These are phyloP conservation scores for Colaptes auratus DNA, from an alignment of 2,113 vertebrate genomes.

Conservation along the genomic window DNA sequence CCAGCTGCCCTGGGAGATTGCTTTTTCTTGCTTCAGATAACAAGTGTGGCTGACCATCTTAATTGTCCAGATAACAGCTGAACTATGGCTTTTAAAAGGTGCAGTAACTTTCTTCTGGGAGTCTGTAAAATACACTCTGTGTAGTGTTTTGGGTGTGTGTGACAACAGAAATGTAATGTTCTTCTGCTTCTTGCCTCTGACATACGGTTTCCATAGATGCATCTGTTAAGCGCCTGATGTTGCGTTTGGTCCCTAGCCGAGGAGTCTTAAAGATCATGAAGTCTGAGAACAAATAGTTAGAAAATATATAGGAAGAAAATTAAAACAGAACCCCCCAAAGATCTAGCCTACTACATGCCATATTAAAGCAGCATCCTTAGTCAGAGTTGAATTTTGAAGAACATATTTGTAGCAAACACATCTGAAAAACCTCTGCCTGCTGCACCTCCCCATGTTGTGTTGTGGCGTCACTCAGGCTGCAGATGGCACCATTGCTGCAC, in stretches of 20 bases:
- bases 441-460: accelerated
- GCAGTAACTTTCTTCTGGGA: background rate
- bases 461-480: background rate
- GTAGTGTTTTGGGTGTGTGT: background rate
- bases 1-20: background rate
- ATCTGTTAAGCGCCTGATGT: background rate
- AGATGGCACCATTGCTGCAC: constrained; percentile 21
- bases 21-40: background rate
- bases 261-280: background rate
- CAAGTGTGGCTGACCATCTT: background rate
- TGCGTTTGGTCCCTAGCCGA: background rate
- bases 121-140: background rate
- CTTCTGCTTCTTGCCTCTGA: background rate
- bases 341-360: background rate
- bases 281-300: background rate
- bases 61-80: background rate
- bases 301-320: background rate
- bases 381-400: background rate
- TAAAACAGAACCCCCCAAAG: background rate
- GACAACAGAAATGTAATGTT: background rate
- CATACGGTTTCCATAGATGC: background rate
- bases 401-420: accelerated
- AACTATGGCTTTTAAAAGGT: background rate
- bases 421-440: accelerated
- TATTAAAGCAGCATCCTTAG: accelerated